Evolutionary conservation across 2,888 invertebrate genomes (phyloP), one percentile per base, ranked within the genome.

Genomic region (Limnephilus auricula): DNA sequence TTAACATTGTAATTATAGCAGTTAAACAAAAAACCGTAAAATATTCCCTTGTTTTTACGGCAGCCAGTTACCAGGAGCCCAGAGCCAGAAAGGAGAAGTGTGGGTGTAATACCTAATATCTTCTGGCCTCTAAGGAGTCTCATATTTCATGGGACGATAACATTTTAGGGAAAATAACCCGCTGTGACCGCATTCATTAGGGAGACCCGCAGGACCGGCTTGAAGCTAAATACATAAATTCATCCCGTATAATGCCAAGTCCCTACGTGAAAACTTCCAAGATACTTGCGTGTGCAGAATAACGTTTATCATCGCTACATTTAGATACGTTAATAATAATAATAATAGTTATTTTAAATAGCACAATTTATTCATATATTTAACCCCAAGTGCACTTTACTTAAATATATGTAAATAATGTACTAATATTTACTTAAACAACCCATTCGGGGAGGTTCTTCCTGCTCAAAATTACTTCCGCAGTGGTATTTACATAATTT

Each of bases 151-250:
- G 31, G 9, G 87, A 65, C 65, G 87, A 87, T 87, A 87, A 34
- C 65, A 31, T 87, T 87, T 87, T 87, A 65, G 87, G 87, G 87
- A 65, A 87, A 87, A 50, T 87, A 87, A 65, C 87, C 87, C 65
- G 87, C 87, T 65, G 87, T 31, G 87, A 87, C 87, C 87, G 32
- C 50, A 78, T 87, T 50, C 87, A 87, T 87, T 87, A 87, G 87
- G 87, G 18, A 50, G 40, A 30, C 40, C 40, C 45, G 34, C 84
- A 80, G 80, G 80, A 80, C 84, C 40, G 84, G 34, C 31, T 50
- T 50, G 86, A 84, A 31, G 84, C 37, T 37, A 40, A 37, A 84
- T 37, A 32, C 37, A 37, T n/a, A 84, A n/a, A 34, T n/a, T 40
- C 34, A 84, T 32, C 80, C 32, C 80, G 15, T 37, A 37, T 84